Base-by-base conservation (phyloP, 2,888 invertebrate species). In the Bellardia pandia region DNA sequence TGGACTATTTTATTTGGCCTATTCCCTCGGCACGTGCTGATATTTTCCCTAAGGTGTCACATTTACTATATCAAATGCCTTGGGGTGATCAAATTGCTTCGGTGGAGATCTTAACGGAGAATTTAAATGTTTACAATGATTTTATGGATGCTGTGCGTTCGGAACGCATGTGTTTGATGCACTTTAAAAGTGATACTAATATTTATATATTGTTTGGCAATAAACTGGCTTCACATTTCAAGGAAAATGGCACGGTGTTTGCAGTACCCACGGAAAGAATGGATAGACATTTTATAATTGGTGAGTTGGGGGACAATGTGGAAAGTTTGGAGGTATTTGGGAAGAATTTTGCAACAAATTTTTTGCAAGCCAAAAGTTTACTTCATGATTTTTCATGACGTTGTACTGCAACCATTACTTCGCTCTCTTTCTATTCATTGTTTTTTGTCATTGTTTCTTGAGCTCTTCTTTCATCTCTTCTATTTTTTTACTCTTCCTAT, bases 1-100 rank as follows among this genome's bases (percentile, higher is more conserved):
- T 93, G 53, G 93, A 93, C 66, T 93, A 93, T 81, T 92, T 93
- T 89, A 93, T 94, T 8, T 94, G 94, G 94, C 91, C 93, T 9
- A 91, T 94, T 86, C 92, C 93, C 2, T 90, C 92, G 1, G 89
- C 91, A 0, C 91, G 92, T 0, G 71, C 80, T 0, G 89, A 92
- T 30, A 83, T 93, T 2, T 93, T 93, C 69, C 93, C 93, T 2
- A 93, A 92, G 62, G 92, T 92, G 8, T 92, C 93, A 0, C 93
- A 93, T 68, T 88, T 94, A 23, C 86, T 94, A 37, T 92, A 93
- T 77, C 93, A 94, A 88, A 92, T 94, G 93, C 94, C 94, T 0
- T 93, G 93, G 93, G 92, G 92, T 37, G 92, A 93, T 62, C 91
- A 91, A 64, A 92, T 92, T 48, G 92, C 93, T n/a, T 93, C 94